phyloP scores from a whole-genome alignment of 2,888 invertebrate species.

The Eupithecia insigniata region DNA sequence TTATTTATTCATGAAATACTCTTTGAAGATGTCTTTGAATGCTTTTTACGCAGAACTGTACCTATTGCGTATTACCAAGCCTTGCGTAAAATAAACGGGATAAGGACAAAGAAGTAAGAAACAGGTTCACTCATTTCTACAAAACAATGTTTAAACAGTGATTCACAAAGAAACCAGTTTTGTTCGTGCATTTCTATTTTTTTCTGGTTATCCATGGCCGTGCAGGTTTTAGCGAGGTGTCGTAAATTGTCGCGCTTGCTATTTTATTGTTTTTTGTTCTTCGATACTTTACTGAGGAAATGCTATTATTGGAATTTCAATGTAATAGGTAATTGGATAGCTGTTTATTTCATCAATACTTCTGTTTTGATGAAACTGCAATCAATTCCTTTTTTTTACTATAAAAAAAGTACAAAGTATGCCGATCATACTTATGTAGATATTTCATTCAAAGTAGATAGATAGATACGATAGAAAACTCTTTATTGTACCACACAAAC shows the following conservation, averaged over 20 bases:
- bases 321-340: not conserved
- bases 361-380: not conserved
- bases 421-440: too few relatives aligned
- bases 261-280: conserved; percentile 24
- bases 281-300: conserved; percentile 7
- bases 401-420: too few relatives aligned
- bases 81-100: not conserved
- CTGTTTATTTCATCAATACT: not conserved
- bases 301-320: conserved; percentile 11
- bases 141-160: conserved; percentile 15
- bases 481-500: too few relatives aligned
- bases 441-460: too few relatives aligned
- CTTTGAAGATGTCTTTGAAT: too few relatives aligned
- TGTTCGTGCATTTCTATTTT: conserved; percentile 34
- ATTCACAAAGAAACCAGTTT: conserved; percentile 30
- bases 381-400: too few relatives aligned
- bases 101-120: not conserved
- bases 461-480: too few relatives aligned
- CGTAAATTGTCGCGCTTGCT: conserved; percentile 25
- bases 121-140: not conserved
- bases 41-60: not conserved
- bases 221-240: conserved; percentile 32
- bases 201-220: conserved; percentile 32
- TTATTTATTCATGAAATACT: too few relatives aligned
- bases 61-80: too few relatives aligned